Conservation (phyloP, 1,140 invertebrate species). For the Hycleus phaleratus region DNA sequence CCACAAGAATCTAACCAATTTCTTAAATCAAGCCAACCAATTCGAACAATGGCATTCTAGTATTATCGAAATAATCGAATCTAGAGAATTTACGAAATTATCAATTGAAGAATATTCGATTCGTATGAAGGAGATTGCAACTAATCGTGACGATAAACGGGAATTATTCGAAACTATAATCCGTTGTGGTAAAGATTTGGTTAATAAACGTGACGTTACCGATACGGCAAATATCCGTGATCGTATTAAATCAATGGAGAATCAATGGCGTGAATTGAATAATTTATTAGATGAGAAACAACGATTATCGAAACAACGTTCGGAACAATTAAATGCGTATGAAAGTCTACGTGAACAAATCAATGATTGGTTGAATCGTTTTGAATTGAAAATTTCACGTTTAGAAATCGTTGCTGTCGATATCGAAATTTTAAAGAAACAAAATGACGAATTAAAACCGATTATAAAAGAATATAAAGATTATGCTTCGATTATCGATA, state of each 20-base stretch:
- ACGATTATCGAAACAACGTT: conserved; percentile 69
- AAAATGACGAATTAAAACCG: conserved; percentile 81
- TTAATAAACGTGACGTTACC: conserved; percentile 84
- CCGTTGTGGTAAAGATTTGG: conserved; percentile 69
- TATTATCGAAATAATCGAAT: conserved; percentile 69
- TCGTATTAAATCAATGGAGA: conserved; percentile 78
- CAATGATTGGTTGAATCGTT: conserved; percentile 73
- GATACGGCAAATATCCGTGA: conserved; percentile 80
- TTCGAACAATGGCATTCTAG: conserved; percentile 65
- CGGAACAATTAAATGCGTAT: conserved; percentile 78
- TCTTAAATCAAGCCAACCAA: conserved; percentile 58
- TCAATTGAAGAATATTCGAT: conserved; percentile 60
- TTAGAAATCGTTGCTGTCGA: conserved; percentile 81
- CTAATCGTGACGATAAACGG: conserved; percentile 36
- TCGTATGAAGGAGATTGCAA: conserved; percentile 49
- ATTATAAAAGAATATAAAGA: conserved; percentile 85
- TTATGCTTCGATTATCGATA: conserved; percentile 78
- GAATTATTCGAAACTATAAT: conserved; percentile 68
- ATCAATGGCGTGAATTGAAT: conserved; percentile 79
- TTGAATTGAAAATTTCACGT: conserved; percentile 63
- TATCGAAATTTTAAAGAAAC: conserved; percentile 72
- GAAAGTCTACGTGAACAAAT: conserved; percentile 78
- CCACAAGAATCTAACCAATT: conserved; percentile 58
- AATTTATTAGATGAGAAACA: conserved; percentile 74
- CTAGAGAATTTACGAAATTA: conserved; percentile 59